A percentile compares a stretch with the other conserved stretches of the same genome.
phyloP scores from a whole-genome alignment of 2,888 invertebrate species.

The Byasa hedistus region DNA sequence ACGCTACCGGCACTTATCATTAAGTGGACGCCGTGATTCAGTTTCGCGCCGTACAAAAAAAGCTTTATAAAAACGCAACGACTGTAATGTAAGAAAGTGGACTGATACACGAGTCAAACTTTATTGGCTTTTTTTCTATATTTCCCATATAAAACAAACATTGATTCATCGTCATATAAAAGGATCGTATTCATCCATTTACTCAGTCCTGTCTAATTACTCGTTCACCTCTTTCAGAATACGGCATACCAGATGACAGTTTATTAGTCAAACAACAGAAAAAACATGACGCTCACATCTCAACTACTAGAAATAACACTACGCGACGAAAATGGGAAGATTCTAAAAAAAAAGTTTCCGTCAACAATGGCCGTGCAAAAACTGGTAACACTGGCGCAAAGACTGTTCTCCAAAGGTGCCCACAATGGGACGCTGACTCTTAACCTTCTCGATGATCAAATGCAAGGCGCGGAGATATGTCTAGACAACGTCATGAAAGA shows the following conservation, averaged over 20 bases:
- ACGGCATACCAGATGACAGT: conserved; percentile 90
- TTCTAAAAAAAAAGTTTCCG: conserved; percentile 86
- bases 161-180: too few relatives aligned
- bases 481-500: conserved; percentile 91
- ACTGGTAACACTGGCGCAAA: conserved; percentile 88
- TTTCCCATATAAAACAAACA: too few relatives aligned
- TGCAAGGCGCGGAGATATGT: conserved; percentile 84
- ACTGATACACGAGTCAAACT: too few relatives aligned
- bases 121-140: too few relatives aligned
- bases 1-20: too few relatives aligned
- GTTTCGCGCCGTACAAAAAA: too few relatives aligned
- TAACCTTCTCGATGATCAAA: conserved; percentile 77
- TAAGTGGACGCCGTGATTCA: too few relatives aligned
- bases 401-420: conserved; percentile 81
- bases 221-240: conserved; percentile 76
- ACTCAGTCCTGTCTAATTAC: background rate
- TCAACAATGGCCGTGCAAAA: conserved; percentile 90
- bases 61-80: too few relatives aligned
- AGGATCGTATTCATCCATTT: too few relatives aligned
- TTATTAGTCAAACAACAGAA: conserved; percentile 79
- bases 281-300: conserved; percentile 82
- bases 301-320: conserved; percentile 82
- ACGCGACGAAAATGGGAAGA: conserved; percentile 77
- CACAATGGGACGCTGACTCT: conserved; percentile 63
- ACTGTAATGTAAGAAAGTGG: too few relatives aligned